A percentile compares a stretch with the other conserved stretches of the same genome.
phyloP scores from a whole-genome alignment of 2,797 vertebrate genomes.

The Antrozous pallidus region DNA sequence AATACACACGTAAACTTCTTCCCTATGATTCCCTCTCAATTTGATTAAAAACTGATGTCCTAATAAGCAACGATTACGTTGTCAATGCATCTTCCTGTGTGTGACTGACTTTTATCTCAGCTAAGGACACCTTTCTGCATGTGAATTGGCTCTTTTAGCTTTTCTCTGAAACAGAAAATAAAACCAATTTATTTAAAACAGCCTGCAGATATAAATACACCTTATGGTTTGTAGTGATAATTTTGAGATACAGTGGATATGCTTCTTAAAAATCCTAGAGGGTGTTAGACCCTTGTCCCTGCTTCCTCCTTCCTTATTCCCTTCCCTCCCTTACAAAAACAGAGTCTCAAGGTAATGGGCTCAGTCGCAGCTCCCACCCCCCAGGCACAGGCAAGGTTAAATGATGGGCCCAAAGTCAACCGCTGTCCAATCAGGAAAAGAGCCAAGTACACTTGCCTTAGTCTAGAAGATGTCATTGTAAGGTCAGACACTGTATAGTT shows the following conservation, averaged over 20 bases:
- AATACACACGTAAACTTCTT: constrained; percentile 81
- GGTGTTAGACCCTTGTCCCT: neutral
- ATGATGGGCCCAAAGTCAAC: neutral
- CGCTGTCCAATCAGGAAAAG: neutral
- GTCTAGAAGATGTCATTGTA: neutral
- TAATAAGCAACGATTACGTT: constrained; percentile 71
- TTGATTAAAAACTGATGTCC: constrained; percentile 76
- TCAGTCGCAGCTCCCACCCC: too few species aligned
- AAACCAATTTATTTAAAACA: constrained; percentile 19
- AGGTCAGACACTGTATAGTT: neutral
- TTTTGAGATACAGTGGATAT: neutral
- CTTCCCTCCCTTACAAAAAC: neutral
- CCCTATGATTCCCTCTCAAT: constrained; percentile 56
- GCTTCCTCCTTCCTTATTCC: neutral
- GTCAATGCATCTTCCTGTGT: constrained; percentile 61
- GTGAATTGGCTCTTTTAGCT: constrained; percentile 60
- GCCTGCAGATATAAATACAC: neutral
- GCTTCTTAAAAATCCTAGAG: neutral
- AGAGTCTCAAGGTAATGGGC: accelerated
- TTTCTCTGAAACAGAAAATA: constrained; percentile 68
- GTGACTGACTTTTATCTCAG: neutral
- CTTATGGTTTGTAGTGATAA: neutral
- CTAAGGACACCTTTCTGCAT: constrained; percentile 42
- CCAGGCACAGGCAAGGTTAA: neutral
- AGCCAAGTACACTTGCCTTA: neutral